Base-by-base conservation (phyloP, 2,888 invertebrate genomes). In the Zygogramma bicolorata region DNA sequence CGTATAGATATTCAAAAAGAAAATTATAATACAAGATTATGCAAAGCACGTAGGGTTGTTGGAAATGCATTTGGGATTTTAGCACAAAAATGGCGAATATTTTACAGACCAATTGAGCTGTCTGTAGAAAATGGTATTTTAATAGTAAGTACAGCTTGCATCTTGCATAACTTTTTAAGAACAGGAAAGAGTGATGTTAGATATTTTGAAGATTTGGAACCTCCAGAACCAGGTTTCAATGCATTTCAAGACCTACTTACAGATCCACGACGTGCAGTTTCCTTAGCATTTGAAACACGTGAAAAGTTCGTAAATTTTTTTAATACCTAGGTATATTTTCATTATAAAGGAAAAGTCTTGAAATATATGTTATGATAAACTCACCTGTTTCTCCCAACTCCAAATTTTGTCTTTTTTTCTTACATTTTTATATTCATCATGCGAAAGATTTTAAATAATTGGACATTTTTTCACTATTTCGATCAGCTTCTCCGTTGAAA, bases 11-110 rank as follows among this genome's bases (percentile, higher is more conserved):
- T 31, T 10, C 53, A 18, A 13, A 77, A 74, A 68, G 73, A 74
- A 53, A 75, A 69, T 27, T 73, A 57, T 71, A 72, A 75, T 68
- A 46, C 18, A 38, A 34, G 73, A 61, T 34, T 75, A n/a, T 75
- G 76, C 38, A 59, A 67, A 34, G 73, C 75, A 13, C 46, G 75
- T 59, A 57, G 75, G 29, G 70, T 71, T 31, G 72, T 73, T 15
- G 69, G 75, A 69, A 75, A 77, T 73, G 68, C 67, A 25, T 67
- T 67, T 25, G 67, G 67, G 1, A 40, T 67, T 38, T n/a, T 67
- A 13, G 42, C 59, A 25, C 67, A 60, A 18, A 29, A 42, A 38
- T 68, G 40, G 53, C 40, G 67, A 42, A 40, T 68, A 42, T 68
- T 68, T 60, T 68, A 60, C 18, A 59, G 27, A 18, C 60, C 60